Percentiles rank a stretch among this genome's conserved stretches.
Conservation (phyloP, 2,113 vertebrate genomes). For the Pangasianodon gigas region DNA sequence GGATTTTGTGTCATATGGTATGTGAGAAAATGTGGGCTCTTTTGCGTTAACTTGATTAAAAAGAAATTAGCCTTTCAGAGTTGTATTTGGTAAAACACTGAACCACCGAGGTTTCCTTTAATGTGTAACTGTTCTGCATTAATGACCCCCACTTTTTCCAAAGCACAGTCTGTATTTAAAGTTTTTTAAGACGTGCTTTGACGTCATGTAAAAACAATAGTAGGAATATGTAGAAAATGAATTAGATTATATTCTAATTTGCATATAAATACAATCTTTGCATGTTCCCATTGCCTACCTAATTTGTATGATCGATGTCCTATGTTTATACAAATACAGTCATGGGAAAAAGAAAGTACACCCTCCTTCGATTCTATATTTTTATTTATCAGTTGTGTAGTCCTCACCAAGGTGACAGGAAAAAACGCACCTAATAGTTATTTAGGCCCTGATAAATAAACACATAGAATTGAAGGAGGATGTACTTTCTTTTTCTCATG, state of each 20-base stretch:
- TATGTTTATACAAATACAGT: not conserved
- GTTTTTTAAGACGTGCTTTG: not conserved
- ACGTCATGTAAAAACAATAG: not conserved
- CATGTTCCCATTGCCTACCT: not conserved
- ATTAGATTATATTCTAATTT: not conserved
- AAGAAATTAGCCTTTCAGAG: conserved; percentile 1
- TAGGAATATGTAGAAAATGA: not conserved
- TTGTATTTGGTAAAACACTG: not conserved
- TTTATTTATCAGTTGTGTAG: not conserved
- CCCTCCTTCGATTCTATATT: not conserved
- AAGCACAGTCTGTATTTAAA: not conserved
- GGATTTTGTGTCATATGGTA: not conserved
- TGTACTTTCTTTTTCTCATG: not conserved
- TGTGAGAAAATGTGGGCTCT: not conserved
- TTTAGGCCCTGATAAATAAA: not conserved
- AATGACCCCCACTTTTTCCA: too few relatives aligned
- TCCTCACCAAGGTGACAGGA: not conserved
- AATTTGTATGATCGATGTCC: not conserved
- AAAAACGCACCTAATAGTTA: not conserved
- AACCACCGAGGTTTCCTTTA: not conserved
- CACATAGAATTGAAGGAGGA: not conserved
- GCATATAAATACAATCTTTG: not conserved
- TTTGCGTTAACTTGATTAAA: not conserved
- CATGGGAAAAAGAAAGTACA: not conserved
- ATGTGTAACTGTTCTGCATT: not conserved